Base-by-base conservation (phyloP, 2,797 vertebrate species). In the Danio tinwini region DNA sequence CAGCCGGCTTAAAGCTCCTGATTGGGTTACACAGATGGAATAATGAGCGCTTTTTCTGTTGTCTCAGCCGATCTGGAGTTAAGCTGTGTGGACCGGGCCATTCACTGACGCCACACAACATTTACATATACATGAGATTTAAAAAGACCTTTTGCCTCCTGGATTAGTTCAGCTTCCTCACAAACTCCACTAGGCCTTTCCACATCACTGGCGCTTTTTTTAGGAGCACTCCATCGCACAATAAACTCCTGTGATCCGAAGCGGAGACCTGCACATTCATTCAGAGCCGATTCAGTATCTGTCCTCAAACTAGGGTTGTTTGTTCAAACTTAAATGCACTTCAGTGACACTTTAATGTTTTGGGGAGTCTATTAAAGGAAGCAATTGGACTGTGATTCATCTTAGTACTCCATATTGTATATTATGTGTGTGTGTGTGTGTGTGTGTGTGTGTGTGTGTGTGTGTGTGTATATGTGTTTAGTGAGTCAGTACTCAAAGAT, bases 81-180 rank as follows among this genome's bases (percentile, higher is more conserved):
- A 91, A 91, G 85, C 85, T 86, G 68, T 81, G 13, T 10, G 44
- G 79, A 83, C 72, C 67, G 17, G 73, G 73, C 78, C 82, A 85
- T 91, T 87, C 76, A 85, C 67, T 62, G 81, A 77, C 55, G 82
- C 65, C 78, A 78, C 67, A 69, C 86, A 83, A 16, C 87, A 92
- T 94, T 93, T 93, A 89, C 92, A 94, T 93, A 92, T 91, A 92
- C 90, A 92, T 92, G 86, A 88, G 62, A 83, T 84, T 87, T 85
- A 86, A 90, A 90, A 87, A 88, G 81, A 55, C 86, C 85, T 87
- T 88, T 86, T 82, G 88, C 86, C 78, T 89, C 85, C 63, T 61
- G 88, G 91, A 93, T 94, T 93, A 94, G 91, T 88, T 83, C 85
- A 67, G 77, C 42, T 83, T 86, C 85, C 80, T 80, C 80, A 74